Evolutionary conservation across 2,888 invertebrate species (phyloP).

Genomic region (Matsumyia berberina): DNA sequence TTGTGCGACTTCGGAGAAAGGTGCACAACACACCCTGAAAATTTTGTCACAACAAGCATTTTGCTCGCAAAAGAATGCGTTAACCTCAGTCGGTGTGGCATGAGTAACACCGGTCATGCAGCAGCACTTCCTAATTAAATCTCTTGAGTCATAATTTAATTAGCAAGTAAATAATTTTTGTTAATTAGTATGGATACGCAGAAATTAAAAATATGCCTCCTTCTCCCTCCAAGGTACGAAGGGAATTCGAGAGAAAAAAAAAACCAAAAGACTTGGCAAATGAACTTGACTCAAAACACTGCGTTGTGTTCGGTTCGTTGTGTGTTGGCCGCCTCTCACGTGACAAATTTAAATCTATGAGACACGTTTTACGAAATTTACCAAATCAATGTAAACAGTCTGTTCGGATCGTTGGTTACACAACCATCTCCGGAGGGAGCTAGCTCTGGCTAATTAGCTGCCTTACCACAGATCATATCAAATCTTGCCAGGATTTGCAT

Average conservation of each 20-base stretch:
- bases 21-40: neutral
- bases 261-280: constrained; percentile 52
- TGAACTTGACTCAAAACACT: constrained; percentile 42
- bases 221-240: neutral
- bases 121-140: constrained; percentile 27
- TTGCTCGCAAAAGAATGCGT: constrained; percentile 28
- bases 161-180: constrained; percentile 24
- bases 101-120: constrained; percentile 15
- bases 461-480: constrained; percentile 22
- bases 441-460: constrained; percentile 30
- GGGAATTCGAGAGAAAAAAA: neutral
- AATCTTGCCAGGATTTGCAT: constrained; percentile 46
- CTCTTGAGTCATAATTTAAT: constrained; percentile 45
- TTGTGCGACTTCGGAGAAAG: constrained; percentile 32
- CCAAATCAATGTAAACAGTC: constrained; percentile 19
- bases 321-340: constrained; percentile 1
- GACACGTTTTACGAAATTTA: constrained; percentile 27
- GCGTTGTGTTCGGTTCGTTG: no score
- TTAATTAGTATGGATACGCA: constrained; percentile 29
- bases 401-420: constrained; percentile 3
- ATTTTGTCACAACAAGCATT: constrained; percentile 8
- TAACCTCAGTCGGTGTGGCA: constrained; percentile 14
- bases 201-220: constrained; percentile 16
- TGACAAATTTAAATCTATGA: constrained; percentile 42
- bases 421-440: constrained; percentile 16